A percentile compares a stretch with the other conserved stretches of the same genome.
These are phyloP conservation scores for Athalia circularis DNA, from an alignment of 2,888 invertebrate species.

Conservation along the genomic window DNA sequence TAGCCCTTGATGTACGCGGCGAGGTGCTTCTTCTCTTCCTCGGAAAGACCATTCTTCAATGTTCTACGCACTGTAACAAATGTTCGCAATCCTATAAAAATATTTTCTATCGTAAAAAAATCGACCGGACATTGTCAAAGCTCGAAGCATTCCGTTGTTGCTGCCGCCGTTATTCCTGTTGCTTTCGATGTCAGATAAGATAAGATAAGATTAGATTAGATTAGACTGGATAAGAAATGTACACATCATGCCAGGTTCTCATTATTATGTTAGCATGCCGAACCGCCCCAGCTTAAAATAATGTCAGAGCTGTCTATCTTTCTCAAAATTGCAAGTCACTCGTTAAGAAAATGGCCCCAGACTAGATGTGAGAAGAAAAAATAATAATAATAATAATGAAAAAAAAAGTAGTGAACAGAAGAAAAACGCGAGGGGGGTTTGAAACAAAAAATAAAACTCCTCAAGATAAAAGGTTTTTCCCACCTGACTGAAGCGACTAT, in stretches of 20 bases:
- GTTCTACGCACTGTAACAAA: constrained; percentile 85
- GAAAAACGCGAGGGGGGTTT: too few relatives aligned
- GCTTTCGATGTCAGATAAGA: too few relatives aligned
- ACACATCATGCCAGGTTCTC: constrained; percentile 10
- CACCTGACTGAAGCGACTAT: constrained; percentile 21
- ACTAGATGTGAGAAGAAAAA: background rate
- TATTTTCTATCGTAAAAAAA: background rate
- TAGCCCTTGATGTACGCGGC: constrained; percentile 85
- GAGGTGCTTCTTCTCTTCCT: constrained; percentile 87
- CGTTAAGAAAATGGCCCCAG: background rate
- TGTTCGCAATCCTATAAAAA: background rate
- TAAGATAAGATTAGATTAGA: too few relatives aligned
- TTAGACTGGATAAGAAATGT: too few relatives aligned
- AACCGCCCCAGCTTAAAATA: background rate
- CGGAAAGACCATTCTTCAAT: constrained; percentile 86
- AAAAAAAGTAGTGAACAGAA: too few relatives aligned
- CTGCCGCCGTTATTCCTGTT: too few relatives aligned
- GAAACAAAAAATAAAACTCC: background rate
- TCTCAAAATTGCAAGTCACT: background rate
- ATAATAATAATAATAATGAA: constrained; percentile 16
- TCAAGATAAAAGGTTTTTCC: constrained; percentile 23
- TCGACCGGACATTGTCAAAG: background rate
- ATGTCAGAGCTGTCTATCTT: background rate
- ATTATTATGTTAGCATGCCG: constrained; percentile 1
- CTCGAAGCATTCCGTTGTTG: background rate